Conservation (phyloP, 1,140 invertebrate genomes). For the Nautilus pompilius region DNA sequence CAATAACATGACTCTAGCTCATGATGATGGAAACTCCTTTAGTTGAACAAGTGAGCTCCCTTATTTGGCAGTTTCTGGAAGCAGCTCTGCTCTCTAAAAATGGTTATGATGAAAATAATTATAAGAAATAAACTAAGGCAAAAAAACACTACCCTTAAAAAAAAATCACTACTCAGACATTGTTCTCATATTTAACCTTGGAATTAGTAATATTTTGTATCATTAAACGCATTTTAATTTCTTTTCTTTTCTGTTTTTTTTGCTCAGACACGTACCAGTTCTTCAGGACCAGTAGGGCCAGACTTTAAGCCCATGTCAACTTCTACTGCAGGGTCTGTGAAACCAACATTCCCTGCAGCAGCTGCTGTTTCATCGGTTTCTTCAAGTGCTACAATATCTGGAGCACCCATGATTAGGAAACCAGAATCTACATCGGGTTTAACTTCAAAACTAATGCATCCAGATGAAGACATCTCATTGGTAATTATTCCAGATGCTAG, state of each 20-base stretch:
- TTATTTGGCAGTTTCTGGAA: too few relatives aligned
- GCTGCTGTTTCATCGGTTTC: constrained; percentile 61
- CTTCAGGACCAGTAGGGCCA: constrained; percentile 61
- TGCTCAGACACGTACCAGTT: constrained; percentile 12
- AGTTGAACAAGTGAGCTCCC: too few relatives aligned
- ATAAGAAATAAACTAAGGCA: too few relatives aligned
- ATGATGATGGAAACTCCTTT: too few relatives aligned
- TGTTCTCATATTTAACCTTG: too few relatives aligned
- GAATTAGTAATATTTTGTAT: too few relatives aligned
- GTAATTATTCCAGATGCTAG: constrained; percentile 56
- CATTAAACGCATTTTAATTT: too few relatives aligned
- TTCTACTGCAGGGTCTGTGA: constrained; percentile 14
- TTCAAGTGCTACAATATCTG: constrained; percentile 45
- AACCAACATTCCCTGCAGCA: constrained; percentile 43
- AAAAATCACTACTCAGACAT: too few relatives aligned
- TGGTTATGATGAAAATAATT: too few relatives aligned
- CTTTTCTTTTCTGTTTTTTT: not conserved
- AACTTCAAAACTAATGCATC: constrained; percentile 89
- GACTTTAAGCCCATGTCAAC: constrained; percentile 65
- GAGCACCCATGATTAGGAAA: constrained; percentile 60
- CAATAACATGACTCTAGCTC: too few relatives aligned
- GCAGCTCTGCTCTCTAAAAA: too few relatives aligned
- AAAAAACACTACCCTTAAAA: too few relatives aligned
- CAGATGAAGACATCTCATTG: constrained; percentile 86
- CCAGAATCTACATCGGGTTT: constrained; percentile 74